Evolutionary conservation across 2,888 invertebrate species (phyloP).

Genomic region (Hirtodrosophila cameraria): DNA sequence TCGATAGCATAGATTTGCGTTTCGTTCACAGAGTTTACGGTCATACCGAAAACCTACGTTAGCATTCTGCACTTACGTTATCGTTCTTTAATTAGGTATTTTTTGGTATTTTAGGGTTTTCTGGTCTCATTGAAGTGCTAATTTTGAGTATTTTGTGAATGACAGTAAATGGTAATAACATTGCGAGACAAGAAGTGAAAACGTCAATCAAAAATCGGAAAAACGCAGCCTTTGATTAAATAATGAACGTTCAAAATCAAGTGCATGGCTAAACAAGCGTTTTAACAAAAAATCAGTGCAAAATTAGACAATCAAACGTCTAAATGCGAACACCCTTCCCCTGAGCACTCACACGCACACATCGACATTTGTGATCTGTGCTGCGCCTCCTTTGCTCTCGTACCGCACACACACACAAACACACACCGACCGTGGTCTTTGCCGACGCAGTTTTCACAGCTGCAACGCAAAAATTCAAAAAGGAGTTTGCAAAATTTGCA

Average conservation of each 20-base stretch:
- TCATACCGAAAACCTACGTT: neutral
- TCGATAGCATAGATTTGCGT: neutral
- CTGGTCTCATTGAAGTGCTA: conserved; percentile 37
- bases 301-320: conserved; percentile 12
- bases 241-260: conserved; percentile 11
- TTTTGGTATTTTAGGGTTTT: conserved; percentile 20
- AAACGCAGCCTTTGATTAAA: conserved; percentile 34
- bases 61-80: conserved; percentile 8
- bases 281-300: neutral
- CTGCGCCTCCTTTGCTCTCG: conserved; percentile 54
- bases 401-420: conserved; percentile 29
- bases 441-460: conserved; percentile 64
- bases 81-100: neutral
- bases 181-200: conserved; percentile 61
- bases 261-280: neutral
- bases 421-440: conserved; percentile 34
- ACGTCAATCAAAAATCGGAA: conserved; percentile 45
- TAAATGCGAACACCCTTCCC: conserved; percentile 23
- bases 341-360: conserved; percentile 8
- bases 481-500: conserved; percentile 52
- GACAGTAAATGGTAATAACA: conserved; percentile 59
- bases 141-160: conserved; percentile 57
- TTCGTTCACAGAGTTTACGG: neutral
- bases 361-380: conserved; percentile 55
- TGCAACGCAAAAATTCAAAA: conserved; percentile 72